These are phyloP conservation scores for Lysiphlebus fabarum DNA, from an alignment of 1,140 invertebrate species.

Conservation along the genomic window DNA sequence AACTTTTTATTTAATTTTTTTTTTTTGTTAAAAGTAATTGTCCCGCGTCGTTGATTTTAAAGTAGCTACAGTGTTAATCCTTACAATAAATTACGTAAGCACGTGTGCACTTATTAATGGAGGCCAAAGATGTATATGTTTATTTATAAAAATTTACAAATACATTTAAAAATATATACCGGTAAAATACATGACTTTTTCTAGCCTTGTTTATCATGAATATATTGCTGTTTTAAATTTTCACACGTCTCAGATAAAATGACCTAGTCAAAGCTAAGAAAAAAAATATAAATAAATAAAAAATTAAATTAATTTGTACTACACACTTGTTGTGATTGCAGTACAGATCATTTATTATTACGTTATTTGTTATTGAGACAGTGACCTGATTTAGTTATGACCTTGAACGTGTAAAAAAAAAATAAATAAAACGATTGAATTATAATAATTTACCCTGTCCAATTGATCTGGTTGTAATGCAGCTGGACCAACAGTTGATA, in stretches of 20 bases:
- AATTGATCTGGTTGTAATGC: conserved; percentile 79
- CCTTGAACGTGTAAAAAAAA: conserved; percentile 4
- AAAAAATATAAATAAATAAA: not conserved
- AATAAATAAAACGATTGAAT: not conserved
- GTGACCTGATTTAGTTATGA: conserved; percentile 10
- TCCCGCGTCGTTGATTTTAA: not conserved
- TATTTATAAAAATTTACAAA: not conserved
- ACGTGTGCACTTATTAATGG: conserved; percentile 4
- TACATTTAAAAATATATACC: not conserved
- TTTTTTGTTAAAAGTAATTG: conserved; percentile 6
- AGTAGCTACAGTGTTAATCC: not conserved
- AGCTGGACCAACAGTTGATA: conserved; percentile 79
- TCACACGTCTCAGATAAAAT: conserved; percentile 7
- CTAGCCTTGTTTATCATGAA: conserved; percentile 4
- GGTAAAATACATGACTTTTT: conserved; percentile 1
- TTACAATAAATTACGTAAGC: conserved; percentile 17
- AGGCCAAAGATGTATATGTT: not conserved
- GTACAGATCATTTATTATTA: not conserved
- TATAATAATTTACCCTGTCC: conserved; percentile 69
- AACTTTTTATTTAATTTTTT: not conserved
- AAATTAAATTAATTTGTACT: not conserved
- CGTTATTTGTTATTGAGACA: conserved; percentile 1
- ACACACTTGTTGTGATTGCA: not conserved
- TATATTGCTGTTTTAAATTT: conserved; percentile 13
- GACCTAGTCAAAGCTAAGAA: conserved; percentile 5